Evolutionary conservation across 1,140 invertebrate species (phyloP).

Genomic region (Stratiolaelaps scimitus): DNA sequence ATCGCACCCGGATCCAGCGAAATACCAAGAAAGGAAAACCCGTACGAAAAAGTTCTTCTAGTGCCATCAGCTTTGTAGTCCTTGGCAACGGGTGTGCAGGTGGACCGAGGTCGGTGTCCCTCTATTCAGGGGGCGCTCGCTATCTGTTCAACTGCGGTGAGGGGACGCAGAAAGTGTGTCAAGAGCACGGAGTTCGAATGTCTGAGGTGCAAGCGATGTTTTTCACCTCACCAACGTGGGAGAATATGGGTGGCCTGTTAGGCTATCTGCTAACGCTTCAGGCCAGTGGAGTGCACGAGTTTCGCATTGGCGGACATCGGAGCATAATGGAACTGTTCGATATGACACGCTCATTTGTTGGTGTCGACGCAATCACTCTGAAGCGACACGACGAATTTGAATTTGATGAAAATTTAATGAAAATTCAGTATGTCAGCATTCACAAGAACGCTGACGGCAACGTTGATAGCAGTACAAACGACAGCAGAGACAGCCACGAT

Average conservation of each 20-base stretch:
- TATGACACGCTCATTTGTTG: not conserved
- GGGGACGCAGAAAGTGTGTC: slow-evolving; percentile 67
- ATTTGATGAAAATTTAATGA: slow-evolving; percentile 24
- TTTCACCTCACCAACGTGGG: slow-evolving; percentile 66
- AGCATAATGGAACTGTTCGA: slow-evolving; percentile 19
- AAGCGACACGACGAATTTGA: slow-evolving; percentile 27
- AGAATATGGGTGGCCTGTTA: slow-evolving; percentile 65
- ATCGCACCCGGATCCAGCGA: too few relatives aligned
- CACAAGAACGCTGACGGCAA: too few relatives aligned
- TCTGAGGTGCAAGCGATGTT: slow-evolving; percentile 70
- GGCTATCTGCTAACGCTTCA: slow-evolving; percentile 70
- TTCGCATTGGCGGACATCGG: slow-evolving; percentile 71
- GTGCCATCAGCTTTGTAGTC: not conserved
- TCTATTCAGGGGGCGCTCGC: slow-evolving; percentile 35
- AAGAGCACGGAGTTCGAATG: slow-evolving; percentile 65
- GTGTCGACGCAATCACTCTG: slow-evolving; percentile 13
- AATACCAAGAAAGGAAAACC: too few relatives aligned
- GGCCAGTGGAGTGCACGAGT: slow-evolving; percentile 60
- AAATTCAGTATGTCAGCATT: slow-evolving; percentile 31
- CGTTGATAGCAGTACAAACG: too few relatives aligned
- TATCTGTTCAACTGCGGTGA: slow-evolving; percentile 91
- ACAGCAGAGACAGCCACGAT: not conserved
- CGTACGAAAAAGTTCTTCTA: too few relatives aligned
- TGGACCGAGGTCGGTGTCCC: not conserved
- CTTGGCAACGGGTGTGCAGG: not conserved